Base-by-base conservation (phyloP, 2,888 invertebrate species). In the Chymomyza fuscimana region DNA sequence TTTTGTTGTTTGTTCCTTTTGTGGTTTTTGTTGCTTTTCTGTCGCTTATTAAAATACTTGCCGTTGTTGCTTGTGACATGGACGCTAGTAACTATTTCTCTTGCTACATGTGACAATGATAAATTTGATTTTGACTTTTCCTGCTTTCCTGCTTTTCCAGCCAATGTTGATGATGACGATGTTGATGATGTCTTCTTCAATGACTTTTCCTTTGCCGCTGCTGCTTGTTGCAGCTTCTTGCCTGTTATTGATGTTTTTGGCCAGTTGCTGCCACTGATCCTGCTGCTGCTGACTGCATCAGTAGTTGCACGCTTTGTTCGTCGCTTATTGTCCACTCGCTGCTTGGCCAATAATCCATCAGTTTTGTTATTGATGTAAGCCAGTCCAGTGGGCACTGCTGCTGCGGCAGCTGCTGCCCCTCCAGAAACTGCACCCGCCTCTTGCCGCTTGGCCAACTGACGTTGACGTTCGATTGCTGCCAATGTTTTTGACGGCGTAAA, bases 401-500 rank as follows among this genome's bases (percentile, higher is more conserved):
- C 71, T 25, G 25, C 25, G 4, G 25, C 25, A 25, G 19, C 2
- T 69, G 67, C 46, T 63, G 40, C 61, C 1, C 50, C 36, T 61
- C 62, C 40, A 60, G 52, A 5, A 5, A 64, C 60, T 64, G 29
- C 54, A 16, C 52, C 60, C 46, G 36, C 25, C 59, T 69, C 81
- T 36, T 85, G 81, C 54, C 80, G 81, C 63, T 84, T 86, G 62
- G 59, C 69, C 40, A 46, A 12, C 63, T 82, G 76, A n/a, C 87
- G 86, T 72, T 90, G 89, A 19, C 81, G 79, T 67, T 90, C 90
- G 72, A 91, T 85, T 54, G 70, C 86, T 66, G 90, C 90, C 89
- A 91, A 78, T 69, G 91, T 90, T 80, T 90, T 89, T 25, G 91
- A 90, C 72, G 91, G 91, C 68, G 91, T 91, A 82, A 91, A 91